Evolutionary conservation across 2,888 invertebrate species (phyloP), one percentile per base, ranked within the genome.

Genomic region (Pseudeuparius sepicola): DNA sequence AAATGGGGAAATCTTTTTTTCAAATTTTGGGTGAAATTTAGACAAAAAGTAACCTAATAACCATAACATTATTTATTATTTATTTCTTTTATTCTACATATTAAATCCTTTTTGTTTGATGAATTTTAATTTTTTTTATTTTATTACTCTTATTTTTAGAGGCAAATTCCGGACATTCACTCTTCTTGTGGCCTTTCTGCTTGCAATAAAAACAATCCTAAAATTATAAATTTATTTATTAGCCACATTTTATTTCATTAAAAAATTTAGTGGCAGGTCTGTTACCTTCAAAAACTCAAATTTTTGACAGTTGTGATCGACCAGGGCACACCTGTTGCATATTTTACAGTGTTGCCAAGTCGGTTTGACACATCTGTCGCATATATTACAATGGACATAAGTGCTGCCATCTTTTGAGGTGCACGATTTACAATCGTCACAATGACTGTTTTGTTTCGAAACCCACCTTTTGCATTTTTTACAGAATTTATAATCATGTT

Each of bases 311-410:
- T 55, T 59, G 51, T 78, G 78, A 14, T 65, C 59, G 15, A 56
- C 44, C 31, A 62, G 60, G 11, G 64, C 63, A 51, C 92, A 93
- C 40, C 78, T 65, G 0, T 66, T 59, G 57, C 92, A 93, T 4
- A 54, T 62, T 2, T 62, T 52, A 51, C 92, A 93, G 58, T 93
- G 93, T 16, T 68, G 63, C 70, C 86, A 87, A 1, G 79, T 78
- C 0, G 83, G 78, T 60, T 93, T 93, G 0, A 92, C 88, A 60
- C 93, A 93, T 29, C 72, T 61, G 12, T 66, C 54, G 52, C 85
- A 85, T 4, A 53, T 43, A 13, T 63, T 49, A 52, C 85, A 86
- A 53, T 85, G 85, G 2, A 59, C 61, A 50, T 83, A 85, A 1
- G 70, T 68, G 37, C 70, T 63, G 0, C 84, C 84, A 63, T 83